Percentiles rank a stretch among this genome's conserved stretches.
These are phyloP conservation scores for Hydractinia echinata DNA, from an alignment of 30 jellyfish, hydroid and myxozoan species.

Conservation along the genomic window DNA sequence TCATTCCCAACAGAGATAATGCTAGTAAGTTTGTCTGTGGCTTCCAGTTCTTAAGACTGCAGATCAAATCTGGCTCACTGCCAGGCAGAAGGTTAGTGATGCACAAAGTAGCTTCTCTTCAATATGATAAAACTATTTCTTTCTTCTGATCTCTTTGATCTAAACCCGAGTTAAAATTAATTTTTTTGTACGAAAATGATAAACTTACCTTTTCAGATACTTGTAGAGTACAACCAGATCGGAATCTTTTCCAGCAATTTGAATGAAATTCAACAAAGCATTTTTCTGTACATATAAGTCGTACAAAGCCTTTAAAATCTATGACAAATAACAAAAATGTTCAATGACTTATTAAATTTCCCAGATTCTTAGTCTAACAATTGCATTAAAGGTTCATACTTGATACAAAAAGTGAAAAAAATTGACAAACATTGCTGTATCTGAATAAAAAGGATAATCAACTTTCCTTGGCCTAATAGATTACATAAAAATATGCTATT, in stretches of 20 bases:
- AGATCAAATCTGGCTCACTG: too few species aligned
- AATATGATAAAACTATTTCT: neutral
- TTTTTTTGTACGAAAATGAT: too few species aligned
- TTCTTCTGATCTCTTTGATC: neutral
- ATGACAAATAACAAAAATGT: constrained; percentile 6
- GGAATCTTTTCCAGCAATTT: constrained; percentile 56
- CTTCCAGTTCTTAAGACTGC: too few species aligned
- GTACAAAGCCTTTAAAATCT: constrained; percentile 75
- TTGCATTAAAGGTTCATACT: neutral
- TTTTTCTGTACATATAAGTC: constrained; percentile 51
- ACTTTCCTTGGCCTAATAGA: too few species aligned
- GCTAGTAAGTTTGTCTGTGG: too few species aligned
- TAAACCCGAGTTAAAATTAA: too few species aligned
- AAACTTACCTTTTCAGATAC: neutral
- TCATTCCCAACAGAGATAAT: too few species aligned
- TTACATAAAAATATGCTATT: neutral
- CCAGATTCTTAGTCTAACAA: neutral
- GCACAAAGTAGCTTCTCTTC: too few species aligned
- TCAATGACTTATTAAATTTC: neutral
- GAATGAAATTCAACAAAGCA: constrained; percentile 63
- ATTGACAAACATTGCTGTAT: neutral
- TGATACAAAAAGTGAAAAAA: neutral
- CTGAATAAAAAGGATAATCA: too few species aligned
- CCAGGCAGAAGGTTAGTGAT: too few species aligned
- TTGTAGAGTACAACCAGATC: neutral